Conservation (phyloP, 1,140 invertebrate species). For the Capitella teleta region DNA sequence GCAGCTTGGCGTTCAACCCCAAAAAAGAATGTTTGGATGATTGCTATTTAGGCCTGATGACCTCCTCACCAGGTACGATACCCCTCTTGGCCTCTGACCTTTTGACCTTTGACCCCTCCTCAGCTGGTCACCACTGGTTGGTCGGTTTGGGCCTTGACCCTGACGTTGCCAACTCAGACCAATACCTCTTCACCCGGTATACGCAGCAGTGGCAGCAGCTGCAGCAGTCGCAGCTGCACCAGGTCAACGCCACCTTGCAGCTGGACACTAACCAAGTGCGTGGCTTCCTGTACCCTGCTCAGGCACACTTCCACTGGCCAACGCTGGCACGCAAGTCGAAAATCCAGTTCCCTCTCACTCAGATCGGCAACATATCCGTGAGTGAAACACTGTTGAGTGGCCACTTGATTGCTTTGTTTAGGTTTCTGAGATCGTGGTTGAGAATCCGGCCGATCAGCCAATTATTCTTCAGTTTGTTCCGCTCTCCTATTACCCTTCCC, state of each 20-base stretch:
- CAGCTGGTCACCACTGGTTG: slow-evolving; percentile 57
- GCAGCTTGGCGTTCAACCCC: slow-evolving; percentile 57
- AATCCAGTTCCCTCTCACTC: slow-evolving; percentile 65
- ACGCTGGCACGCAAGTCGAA: slow-evolving; percentile 43
- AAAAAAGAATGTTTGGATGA: slow-evolving; percentile 54
- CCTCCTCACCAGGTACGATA: slow-evolving; percentile 49
- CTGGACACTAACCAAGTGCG: slow-evolving; percentile 65
- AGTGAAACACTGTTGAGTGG: slow-evolving; percentile 15
- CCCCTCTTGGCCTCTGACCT: neutral
- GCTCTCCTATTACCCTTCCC: slow-evolving; percentile 46
- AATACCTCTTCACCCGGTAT: slow-evolving; percentile 42
- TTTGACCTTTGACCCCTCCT: slow-evolving; percentile 20
- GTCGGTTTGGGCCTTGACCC: slow-evolving; percentile 52
- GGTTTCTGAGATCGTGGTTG: slow-evolving; percentile 46
- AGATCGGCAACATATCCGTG: slow-evolving; percentile 66
- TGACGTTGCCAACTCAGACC: slow-evolving; percentile 44
- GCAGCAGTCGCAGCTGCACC: slow-evolving; percentile 25
- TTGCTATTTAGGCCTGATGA: slow-evolving; percentile 61
- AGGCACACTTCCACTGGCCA: slow-evolving; percentile 65
- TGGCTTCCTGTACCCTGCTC: slow-evolving; percentile 57
- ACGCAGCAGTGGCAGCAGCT: slow-evolving; percentile 37
- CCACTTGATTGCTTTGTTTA: slow-evolving; percentile 23
- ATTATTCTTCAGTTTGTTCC: slow-evolving; percentile 46
- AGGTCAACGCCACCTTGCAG: slow-evolving; percentile 60
- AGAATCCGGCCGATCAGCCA: slow-evolving; percentile 46